Evolutionary conservation across 2,797 vertebrate genomes (phyloP).

Genomic region (Moxostoma hubbsi): DNA sequence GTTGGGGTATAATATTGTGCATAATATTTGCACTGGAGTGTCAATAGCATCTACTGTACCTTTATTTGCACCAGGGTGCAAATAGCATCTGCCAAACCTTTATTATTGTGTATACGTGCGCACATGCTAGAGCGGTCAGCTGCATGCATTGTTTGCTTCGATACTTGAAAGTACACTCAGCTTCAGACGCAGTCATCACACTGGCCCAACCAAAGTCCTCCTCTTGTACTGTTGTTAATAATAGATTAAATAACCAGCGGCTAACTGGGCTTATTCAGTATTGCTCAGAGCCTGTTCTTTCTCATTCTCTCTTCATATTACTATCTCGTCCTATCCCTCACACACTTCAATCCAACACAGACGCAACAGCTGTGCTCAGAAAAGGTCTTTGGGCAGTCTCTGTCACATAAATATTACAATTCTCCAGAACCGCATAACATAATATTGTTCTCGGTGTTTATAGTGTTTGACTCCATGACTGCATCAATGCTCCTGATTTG

Average conservation of each 20-base stretch:
- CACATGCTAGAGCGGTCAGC: not conserved
- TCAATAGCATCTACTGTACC: no score
- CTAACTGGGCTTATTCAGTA: constrained; percentile 29
- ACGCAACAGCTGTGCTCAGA: not conserved
- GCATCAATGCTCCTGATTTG: constrained; percentile 7
- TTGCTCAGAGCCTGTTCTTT: constrained; percentile 32
- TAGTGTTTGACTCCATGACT: not conserved
- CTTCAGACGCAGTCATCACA: constrained; percentile 31
- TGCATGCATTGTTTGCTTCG: constrained; percentile 1
- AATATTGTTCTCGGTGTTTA: constrained; percentile 1
- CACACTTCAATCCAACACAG: not conserved
- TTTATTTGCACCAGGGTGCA: no score
- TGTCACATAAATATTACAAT: not conserved
- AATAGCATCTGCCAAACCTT: not conserved
- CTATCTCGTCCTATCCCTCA: constrained; percentile 14
- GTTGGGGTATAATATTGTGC: no score
- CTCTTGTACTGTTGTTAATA: constrained; percentile 42
- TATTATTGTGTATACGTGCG: not conserved
- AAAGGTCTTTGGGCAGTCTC: not conserved
- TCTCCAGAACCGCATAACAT: not conserved
- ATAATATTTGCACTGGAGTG: no score
- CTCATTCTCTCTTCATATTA: constrained; percentile 21
- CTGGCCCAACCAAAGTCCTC: constrained; percentile 21
- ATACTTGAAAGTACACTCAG: constrained; percentile 13
- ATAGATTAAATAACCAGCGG: constrained; percentile 44